Percentiles rank a stretch among this genome's conserved stretches.
Evolutionary conservation across 2,888 invertebrate genomes (phyloP).

Genomic region (Smittia sp.): DNA sequence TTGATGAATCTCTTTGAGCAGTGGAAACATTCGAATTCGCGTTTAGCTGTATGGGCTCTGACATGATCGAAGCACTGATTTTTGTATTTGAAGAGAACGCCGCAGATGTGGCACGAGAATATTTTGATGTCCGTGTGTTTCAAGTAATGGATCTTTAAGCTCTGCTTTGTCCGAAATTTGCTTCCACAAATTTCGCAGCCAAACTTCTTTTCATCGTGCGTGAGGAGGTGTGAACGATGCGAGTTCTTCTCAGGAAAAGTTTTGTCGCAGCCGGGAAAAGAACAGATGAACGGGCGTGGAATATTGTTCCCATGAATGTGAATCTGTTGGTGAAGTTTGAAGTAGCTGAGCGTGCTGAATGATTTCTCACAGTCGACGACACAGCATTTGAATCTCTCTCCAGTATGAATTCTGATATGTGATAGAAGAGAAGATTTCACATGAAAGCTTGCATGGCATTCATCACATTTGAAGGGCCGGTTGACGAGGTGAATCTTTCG

Average conservation of each 20-base stretch:
- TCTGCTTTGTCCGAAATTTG: not conserved
- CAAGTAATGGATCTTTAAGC: slow-evolving; percentile 6
- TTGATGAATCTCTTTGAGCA: slow-evolving; percentile 30
- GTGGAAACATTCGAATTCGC: slow-evolving; percentile 33
- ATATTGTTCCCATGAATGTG: slow-evolving; percentile 4
- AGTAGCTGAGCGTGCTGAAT: not conserved
- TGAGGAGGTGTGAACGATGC: not conserved
- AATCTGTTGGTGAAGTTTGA: not conserved
- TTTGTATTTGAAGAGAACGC: slow-evolving; percentile 8
- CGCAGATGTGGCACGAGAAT: slow-evolving; percentile 27
- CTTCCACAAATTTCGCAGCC: not conserved
- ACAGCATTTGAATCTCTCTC: slow-evolving; percentile 14
- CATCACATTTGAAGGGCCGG: slow-evolving; percentile 22
- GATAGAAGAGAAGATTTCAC: slow-evolving; percentile 20
- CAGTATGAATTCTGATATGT: slow-evolving; percentile 14
- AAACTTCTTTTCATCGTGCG: slow-evolving; percentile 10
- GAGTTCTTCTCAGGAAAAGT: not conserved
- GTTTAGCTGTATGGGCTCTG: slow-evolving; percentile 23
- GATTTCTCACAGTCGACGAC: not conserved
- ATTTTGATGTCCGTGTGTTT: slow-evolving; percentile 24
- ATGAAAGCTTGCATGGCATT: slow-evolving; percentile 21
- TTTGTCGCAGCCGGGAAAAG: slow-evolving; percentile 1
- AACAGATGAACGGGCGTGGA: not conserved
- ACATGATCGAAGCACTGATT: slow-evolving; percentile 27
- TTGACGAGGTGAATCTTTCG: not conserved